Evolutionary conservation across 2,113 vertebrate species (phyloP).

Genomic region (Oplegnathus fasciatus): DNA sequence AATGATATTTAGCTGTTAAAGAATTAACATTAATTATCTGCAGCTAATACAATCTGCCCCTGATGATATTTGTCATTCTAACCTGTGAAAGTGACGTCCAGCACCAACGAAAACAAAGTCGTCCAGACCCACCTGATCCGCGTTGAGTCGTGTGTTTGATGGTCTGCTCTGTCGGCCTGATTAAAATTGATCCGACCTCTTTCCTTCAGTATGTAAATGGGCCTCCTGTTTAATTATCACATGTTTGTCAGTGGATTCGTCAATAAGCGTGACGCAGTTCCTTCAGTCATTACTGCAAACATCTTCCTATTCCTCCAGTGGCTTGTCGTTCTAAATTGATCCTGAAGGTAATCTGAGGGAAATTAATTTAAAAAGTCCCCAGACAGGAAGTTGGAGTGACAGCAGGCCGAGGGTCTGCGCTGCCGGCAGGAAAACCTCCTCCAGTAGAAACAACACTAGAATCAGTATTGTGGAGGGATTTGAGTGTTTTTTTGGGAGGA

Average conservation of each 20-base stretch:
- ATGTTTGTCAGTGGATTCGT: not conserved
- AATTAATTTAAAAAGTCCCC: constrained; percentile 54
- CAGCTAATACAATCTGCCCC: too few relatives aligned
- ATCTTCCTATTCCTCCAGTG: not conserved
- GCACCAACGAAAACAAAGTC: too few relatives aligned
- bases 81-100: too few relatives aligned
- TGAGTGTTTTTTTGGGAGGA: constrained; percentile 20
- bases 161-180: not conserved
- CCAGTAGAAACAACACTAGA: not conserved
- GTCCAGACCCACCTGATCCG: too few relatives aligned
- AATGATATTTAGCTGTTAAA: too few relatives aligned
- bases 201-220: not conserved
- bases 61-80: too few relatives aligned
- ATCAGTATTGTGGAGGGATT: not conserved
- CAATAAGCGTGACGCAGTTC: not conserved
- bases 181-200: not conserved
- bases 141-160: not conserved
- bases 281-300: constrained; percentile 22
- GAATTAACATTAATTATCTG: too few relatives aligned
- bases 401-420: not conserved
- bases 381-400: constrained; percentile 45
- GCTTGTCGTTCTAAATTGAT: constrained; percentile 40
- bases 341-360: constrained; percentile 32
- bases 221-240: constrained; percentile 1
- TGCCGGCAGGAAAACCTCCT: constrained; percentile 1